These are phyloP conservation scores for Hartigia nigra DNA, from an alignment of 2,888 invertebrate genomes.

Conservation along the genomic window DNA sequence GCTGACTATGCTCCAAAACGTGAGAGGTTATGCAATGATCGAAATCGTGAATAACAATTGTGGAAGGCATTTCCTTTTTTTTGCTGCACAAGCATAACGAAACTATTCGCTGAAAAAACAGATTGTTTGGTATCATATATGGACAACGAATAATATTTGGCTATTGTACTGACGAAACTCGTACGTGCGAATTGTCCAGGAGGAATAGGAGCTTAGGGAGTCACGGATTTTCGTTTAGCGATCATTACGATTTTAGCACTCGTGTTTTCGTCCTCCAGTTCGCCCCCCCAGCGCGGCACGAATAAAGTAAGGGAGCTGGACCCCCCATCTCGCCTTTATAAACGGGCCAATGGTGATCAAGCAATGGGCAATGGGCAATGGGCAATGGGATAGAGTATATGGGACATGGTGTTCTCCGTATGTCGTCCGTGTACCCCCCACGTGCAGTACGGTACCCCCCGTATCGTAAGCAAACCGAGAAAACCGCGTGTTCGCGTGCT, in stretches of 20 bases:
- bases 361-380: constrained; percentile 41
- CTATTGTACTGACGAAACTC: background rate
- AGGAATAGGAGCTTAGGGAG: background rate
- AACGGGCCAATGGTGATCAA: constrained; percentile 49
- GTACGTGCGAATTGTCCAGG: background rate
- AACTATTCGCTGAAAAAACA: background rate
- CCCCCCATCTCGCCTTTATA: constrained; percentile 64
- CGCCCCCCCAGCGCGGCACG: constrained; percentile 47
- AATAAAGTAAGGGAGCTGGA: constrained; percentile 50
- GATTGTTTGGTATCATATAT: background rate
- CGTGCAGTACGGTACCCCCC: constrained; percentile 49
- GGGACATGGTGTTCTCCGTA: constrained; percentile 56
- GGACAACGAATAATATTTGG: background rate
- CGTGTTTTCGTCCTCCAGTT: constrained; percentile 55
- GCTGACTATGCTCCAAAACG: background rate
- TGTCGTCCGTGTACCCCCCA: constrained; percentile 59
- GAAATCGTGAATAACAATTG: background rate
- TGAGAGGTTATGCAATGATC: background rate
- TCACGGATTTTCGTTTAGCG: constrained; percentile 43
- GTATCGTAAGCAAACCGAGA: constrained; percentile 42
- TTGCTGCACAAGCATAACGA: background rate
- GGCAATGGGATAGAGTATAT: constrained; percentile 50
- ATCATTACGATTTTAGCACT: constrained; percentile 61
- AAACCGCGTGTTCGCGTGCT: constrained; percentile 31
- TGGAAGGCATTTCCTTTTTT: background rate